phyloP scores from a whole-genome alignment of 2,797 vertebrate species.

The Hydrolagus colliei region DNA sequence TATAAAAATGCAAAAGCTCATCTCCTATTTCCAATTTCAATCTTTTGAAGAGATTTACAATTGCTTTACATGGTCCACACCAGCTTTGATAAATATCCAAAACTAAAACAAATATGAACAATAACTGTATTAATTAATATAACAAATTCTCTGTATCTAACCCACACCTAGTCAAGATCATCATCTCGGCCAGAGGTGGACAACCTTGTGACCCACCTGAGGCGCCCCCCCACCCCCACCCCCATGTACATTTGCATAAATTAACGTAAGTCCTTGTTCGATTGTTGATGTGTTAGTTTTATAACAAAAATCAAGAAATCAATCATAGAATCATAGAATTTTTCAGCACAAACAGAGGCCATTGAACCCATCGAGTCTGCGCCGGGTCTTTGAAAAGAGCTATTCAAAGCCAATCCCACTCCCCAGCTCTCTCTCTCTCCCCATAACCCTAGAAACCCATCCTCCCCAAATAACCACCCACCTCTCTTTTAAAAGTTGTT shows the following conservation, averaged over 20 bases:
- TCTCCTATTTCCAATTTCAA: slow-evolving; percentile 55
- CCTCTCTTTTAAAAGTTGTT: too few relatives aligned
- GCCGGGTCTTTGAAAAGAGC: too few relatives aligned
- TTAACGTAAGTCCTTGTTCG: background rate
- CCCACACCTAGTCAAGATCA: background rate
- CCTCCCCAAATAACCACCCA: too few relatives aligned
- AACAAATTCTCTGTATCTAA: background rate
- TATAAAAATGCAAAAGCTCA: slow-evolving; percentile 53
- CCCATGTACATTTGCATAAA: background rate
- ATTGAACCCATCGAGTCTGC: too few relatives aligned
- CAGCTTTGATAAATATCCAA: slow-evolving; percentile 63
- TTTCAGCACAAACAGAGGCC: too few relatives aligned
- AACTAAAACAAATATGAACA: slow-evolving; percentile 44
- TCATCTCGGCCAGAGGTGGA: background rate
- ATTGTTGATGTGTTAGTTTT: background rate
- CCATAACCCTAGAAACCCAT: too few relatives aligned
- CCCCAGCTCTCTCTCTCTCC: too few relatives aligned
- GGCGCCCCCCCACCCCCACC: slow-evolving; percentile 24
- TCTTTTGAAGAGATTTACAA: slow-evolving; percentile 51
- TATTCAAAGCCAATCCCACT: too few relatives aligned
- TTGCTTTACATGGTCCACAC: slow-evolving; percentile 67
- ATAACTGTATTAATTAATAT: background rate
- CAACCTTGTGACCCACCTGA: slow-evolving; percentile 19
- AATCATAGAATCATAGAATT: too few relatives aligned
- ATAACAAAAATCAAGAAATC: background rate